Percentiles rank a stretch among this genome's conserved stretches.
Evolutionary conservation across 2,797 vertebrate species (phyloP).

Genomic region (Hybognathus amarus): DNA sequence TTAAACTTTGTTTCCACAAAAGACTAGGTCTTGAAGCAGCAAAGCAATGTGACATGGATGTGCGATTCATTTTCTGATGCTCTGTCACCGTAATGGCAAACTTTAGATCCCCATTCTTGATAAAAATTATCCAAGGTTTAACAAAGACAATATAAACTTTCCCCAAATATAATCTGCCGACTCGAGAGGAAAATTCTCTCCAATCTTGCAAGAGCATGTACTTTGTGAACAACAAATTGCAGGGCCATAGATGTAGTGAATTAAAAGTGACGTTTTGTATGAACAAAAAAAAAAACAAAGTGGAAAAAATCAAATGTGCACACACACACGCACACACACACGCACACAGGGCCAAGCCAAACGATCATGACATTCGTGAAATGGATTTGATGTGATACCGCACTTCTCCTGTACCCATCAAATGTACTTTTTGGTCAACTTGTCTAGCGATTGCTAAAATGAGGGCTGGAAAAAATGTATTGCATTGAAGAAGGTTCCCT

Average conservation of each 20-base stretch:
- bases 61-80: constrained; percentile 42
- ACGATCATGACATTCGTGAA: constrained; percentile 64
- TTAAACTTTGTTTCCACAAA: constrained; percentile 69
- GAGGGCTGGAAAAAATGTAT: constrained; percentile 74
- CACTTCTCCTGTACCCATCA: constrained; percentile 40
- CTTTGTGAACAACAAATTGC: constrained; percentile 30
- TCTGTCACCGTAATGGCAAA: constrained; percentile 21
- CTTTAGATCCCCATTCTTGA: constrained; percentile 26
- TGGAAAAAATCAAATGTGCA: not conserved
- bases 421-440: constrained; percentile 78
- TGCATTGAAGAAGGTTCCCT: constrained; percentile 79
- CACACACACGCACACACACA: not conserved
- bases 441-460: constrained; percentile 71
- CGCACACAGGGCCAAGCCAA: constrained; percentile 45
- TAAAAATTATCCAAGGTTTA: constrained; percentile 25
- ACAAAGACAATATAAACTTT: constrained; percentile 22
- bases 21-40: constrained; percentile 55
- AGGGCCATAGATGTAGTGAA: constrained; percentile 38
- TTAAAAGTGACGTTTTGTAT: constrained; percentile 50
- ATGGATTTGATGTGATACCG: constrained; percentile 62
- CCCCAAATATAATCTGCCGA: constrained; percentile 9
- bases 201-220: constrained; percentile 30
- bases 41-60: constrained; percentile 43
- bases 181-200: constrained; percentile 4
- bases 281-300: not conserved